Percentiles rank a stretch among this genome's conserved stretches.
Conservation (phyloP, 2,113 vertebrate genomes). For the Sminthopsis crassicaudata region DNA sequence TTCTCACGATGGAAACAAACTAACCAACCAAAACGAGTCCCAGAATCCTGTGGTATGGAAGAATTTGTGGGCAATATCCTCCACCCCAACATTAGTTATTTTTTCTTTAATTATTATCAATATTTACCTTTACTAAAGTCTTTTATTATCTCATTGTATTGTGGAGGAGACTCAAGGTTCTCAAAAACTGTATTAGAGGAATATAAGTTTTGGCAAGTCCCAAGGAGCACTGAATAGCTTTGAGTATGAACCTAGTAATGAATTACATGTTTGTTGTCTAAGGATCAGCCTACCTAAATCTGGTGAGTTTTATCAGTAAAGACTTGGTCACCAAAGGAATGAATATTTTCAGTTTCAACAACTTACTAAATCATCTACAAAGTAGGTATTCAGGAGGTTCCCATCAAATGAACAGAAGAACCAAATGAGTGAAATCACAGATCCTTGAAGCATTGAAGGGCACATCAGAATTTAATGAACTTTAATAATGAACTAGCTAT, state of each 20-base stretch:
- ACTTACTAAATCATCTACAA: background rate
- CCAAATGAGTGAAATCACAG: background rate
- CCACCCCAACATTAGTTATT: background rate
- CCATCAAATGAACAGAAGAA: background rate
- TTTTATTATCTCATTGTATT: background rate
- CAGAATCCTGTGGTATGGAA: background rate
- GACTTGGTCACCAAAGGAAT: background rate
- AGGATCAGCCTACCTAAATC: background rate
- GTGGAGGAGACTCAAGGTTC: background rate
- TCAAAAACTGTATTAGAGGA: background rate
- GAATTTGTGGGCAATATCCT: background rate
- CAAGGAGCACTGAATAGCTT: background rate
- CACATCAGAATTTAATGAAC: slow-evolving; percentile 6
- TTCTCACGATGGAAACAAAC: background rate
- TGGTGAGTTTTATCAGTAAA: background rate
- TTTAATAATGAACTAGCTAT: background rate
- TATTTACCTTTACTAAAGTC: background rate
- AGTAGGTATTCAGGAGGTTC: background rate
- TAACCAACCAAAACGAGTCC: background rate
- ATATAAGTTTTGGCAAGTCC: background rate
- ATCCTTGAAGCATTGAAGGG: background rate
- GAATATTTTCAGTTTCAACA: background rate
- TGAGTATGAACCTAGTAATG: background rate
- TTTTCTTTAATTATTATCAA: background rate
- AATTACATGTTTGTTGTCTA: background rate